A percentile compares a stretch with the other conserved stretches of the same genome.
These are phyloP conservation scores for Lasioglossum lativentre DNA, from an alignment of 2,888 invertebrate genomes.

Conservation along the genomic window DNA sequence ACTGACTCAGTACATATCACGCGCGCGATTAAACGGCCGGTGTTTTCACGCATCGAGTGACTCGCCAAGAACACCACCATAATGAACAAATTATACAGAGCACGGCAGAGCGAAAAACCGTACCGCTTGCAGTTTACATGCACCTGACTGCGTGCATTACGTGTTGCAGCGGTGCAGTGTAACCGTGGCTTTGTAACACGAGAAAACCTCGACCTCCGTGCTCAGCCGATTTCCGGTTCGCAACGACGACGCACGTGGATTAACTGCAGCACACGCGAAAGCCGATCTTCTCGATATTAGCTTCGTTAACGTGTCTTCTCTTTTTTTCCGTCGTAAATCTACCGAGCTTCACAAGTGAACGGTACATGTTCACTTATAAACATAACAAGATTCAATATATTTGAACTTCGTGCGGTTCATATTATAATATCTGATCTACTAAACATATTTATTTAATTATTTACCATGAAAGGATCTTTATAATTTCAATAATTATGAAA, in stretches of 20 bases:
- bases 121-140: background rate
- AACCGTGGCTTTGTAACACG: conserved; percentile 58
- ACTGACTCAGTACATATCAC: background rate
- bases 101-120: background rate
- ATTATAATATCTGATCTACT: too few species aligned
- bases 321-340: too few species aligned
- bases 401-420: too few species aligned
- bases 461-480: too few species aligned
- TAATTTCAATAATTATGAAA: too few species aligned
- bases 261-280: conserved; percentile 22
- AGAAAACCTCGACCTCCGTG: conserved; percentile 57
- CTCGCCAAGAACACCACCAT: background rate
- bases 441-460: too few species aligned
- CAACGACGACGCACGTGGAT: conserved; percentile 23
- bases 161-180: conserved; percentile 5
- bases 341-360: too few species aligned
- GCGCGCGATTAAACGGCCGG: background rate
- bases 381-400: too few species aligned
- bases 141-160: conserved; percentile 18
- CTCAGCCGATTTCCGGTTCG: conserved; percentile 57
- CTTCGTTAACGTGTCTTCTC: background rate
- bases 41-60: background rate
- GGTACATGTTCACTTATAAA: too few species aligned
- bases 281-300: conserved; percentile 7
- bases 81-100: background rate